Conservation (phyloP, 2,113 vertebrate species). For the Callipepla californica region DNA sequence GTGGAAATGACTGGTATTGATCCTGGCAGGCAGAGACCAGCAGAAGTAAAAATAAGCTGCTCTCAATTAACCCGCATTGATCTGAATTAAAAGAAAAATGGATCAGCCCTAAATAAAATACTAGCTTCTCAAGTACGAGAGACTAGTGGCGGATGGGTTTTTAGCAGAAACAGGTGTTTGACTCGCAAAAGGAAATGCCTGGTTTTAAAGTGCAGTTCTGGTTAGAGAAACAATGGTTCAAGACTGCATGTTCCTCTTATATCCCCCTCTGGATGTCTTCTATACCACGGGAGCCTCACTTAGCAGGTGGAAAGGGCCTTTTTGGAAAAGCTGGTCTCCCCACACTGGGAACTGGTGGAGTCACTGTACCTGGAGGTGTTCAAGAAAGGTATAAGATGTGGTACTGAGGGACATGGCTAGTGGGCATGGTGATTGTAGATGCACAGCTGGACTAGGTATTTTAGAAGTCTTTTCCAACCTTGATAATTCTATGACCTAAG, state of each 20-base stretch:
- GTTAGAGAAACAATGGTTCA: neutral
- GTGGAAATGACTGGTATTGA: constrained; percentile 77
- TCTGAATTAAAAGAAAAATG: constrained; percentile 75
- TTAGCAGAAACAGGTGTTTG: neutral
- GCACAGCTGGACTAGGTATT: too few species aligned
- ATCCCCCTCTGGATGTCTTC: neutral
- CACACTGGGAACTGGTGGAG: too few species aligned
- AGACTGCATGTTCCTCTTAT: fast-evolving
- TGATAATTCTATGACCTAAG: too few species aligned
- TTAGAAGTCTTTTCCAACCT: too few species aligned
- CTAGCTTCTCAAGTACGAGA: neutral
- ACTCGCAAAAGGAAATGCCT: neutral
- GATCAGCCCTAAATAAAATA: constrained; percentile 50
- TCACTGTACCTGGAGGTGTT: too few species aligned
- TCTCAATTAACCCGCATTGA: constrained; percentile 76
- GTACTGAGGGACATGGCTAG: too few species aligned
- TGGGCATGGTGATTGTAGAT: too few species aligned
- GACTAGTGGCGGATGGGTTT: neutral
- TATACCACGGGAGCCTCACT: fast-evolving
- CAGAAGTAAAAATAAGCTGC: constrained; percentile 76
- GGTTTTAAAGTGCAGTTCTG: neutral
- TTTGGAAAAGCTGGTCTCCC: neutral
- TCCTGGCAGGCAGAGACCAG: constrained; percentile 65
- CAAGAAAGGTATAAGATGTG: too few species aligned
- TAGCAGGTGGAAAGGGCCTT: neutral